phyloP scores from a whole-genome alignment of 1,140 invertebrate genomes.

The Drosophila serrata region DNA sequence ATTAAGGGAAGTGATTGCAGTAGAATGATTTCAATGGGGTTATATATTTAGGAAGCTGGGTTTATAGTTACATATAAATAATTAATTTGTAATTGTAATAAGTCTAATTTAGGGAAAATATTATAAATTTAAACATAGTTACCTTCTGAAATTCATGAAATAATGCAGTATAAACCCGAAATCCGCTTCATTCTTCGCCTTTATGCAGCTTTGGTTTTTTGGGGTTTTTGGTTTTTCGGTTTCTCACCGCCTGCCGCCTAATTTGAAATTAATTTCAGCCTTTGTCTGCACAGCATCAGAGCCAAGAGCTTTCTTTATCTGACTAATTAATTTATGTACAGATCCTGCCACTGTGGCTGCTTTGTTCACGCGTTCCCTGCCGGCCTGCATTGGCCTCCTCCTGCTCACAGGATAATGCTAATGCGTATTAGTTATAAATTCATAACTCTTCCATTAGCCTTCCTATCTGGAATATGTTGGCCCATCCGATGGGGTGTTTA shows the following conservation, averaged over 20 bases:
- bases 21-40: background rate
- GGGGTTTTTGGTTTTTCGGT: conserved; percentile 45
- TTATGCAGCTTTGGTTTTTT: conserved; percentile 24
- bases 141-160: background rate
- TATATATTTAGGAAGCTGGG: background rate
- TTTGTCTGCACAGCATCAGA: conserved; percentile 54
- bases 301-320: conserved; percentile 51
- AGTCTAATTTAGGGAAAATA: background rate
- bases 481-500: conserved; percentile 7
- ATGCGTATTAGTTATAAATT: conserved; percentile 77
- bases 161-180: background rate
- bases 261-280: conserved; percentile 78
- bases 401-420: conserved; percentile 15
- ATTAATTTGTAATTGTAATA: background rate
- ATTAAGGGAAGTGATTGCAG: background rate
- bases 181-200: conserved; percentile 14
- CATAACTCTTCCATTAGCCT: conserved; percentile 74
- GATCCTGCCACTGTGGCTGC: conserved; percentile 1
- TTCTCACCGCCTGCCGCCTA: conserved; percentile 53
- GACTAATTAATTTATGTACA: conserved; percentile 79
- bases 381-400: background rate
- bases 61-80: background rate
- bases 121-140: no score
- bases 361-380: background rate
- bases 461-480: background rate